Evolutionary conservation across 2,113 vertebrate species (phyloP).

Genomic region (Atrichornis clamosus): DNA sequence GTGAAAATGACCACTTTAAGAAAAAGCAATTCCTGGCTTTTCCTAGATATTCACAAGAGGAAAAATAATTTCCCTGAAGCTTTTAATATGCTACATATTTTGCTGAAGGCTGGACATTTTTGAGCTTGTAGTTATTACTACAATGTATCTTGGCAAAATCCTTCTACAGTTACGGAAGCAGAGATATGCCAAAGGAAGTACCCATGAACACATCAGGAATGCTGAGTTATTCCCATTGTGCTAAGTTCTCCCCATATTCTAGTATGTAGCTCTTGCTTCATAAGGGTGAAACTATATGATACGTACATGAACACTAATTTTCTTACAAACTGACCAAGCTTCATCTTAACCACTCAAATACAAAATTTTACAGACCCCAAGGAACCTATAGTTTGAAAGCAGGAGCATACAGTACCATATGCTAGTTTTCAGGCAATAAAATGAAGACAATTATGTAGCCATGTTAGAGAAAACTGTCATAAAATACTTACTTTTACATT

Average conservation of each 20-base stretch:
- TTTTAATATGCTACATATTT: neutral
- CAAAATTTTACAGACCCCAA: conserved; percentile 48
- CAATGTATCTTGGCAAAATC: neutral
- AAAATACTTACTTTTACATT: conserved; percentile 56
- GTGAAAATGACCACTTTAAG: neutral
- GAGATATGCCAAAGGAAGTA: neutral
- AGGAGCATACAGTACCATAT: conserved; percentile 34
- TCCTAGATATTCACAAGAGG: neutral
- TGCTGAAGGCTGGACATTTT: conserved; percentile 37
- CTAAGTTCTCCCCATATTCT: neutral
- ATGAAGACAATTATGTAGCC: conserved; percentile 53
- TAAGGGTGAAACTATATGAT: neutral
- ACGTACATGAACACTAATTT: neutral
- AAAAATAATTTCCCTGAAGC: neutral
- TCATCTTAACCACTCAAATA: conserved; percentile 34
- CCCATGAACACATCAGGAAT: neutral
- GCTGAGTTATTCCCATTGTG: neutral
- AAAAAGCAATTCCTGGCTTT: neutral
- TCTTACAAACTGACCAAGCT: conserved; percentile 42
- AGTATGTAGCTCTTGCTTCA: neutral
- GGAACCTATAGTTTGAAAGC: conserved; percentile 40
- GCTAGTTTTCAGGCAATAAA: conserved; percentile 59
- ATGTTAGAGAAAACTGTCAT: conserved; percentile 42
- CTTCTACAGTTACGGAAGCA: conserved; percentile 1
- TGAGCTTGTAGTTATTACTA: conserved; percentile 27